Evolutionary conservation across 2,113 vertebrate genomes (phyloP).

Genomic region (Alethe castanea): DNA sequence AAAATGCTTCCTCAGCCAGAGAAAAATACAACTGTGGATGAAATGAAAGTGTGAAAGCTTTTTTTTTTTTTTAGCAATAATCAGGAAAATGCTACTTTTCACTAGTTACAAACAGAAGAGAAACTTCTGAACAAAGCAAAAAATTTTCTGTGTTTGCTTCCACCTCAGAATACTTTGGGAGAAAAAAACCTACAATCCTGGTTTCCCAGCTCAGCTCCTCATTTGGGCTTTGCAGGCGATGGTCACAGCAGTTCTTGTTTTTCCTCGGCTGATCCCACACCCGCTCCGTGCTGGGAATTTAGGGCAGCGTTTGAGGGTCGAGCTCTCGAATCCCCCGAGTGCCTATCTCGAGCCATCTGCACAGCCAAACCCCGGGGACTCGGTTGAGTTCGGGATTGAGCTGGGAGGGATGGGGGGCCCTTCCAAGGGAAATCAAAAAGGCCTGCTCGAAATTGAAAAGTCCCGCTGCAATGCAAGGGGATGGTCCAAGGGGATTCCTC

Average conservation of each 20-base stretch:
- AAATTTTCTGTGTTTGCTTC: neutral
- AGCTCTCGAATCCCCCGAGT: neutral
- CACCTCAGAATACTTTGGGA: neutral
- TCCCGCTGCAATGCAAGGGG: fast-evolving
- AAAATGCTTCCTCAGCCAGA: neutral
- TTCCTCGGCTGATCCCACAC: neutral
- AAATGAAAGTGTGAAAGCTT: neutral
- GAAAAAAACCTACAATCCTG: neutral
- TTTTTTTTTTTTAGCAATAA: neutral
- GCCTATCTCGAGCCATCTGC: neutral
- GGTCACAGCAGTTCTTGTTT: fast-evolving
- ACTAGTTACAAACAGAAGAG: neutral
- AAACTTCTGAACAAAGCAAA: neutral
- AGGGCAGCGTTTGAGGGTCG: fast-evolving
- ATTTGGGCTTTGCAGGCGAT: neutral
- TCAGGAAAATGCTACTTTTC: neutral
- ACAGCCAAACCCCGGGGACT: neutral
- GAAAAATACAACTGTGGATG: neutral
- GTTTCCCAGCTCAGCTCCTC: fast-evolving
- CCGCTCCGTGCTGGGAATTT: neutral
- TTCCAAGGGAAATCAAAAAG: neutral
- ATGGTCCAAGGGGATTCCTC: neutral
- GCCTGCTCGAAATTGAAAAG: neutral
- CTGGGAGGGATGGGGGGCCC: neutral
- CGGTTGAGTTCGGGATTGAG: fast-evolving